Conservation (phyloP, 2,113 vertebrate species). For the Brienomyrus longianalis region DNA sequence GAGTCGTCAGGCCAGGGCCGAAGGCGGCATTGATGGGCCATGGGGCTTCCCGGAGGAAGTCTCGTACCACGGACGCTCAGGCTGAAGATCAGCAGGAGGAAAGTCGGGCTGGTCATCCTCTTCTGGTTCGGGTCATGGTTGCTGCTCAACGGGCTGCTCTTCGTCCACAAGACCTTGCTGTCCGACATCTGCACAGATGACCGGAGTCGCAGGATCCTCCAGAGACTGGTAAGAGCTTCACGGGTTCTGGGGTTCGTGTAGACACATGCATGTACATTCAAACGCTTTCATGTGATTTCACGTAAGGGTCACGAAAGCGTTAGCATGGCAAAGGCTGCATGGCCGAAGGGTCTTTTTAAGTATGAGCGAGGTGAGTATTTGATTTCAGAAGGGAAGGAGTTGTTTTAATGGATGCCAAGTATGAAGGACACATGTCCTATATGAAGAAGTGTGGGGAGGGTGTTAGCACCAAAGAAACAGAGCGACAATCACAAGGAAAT, state of each 20-base stretch:
- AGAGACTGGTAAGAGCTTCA: neutral
- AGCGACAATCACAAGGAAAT: no score
- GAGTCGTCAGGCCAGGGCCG: neutral
- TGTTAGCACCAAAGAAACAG: no score
- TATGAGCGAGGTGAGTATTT: neutral
- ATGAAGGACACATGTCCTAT: no score
- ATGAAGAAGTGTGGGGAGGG: no score
- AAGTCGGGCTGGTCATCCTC: slow-evolving; percentile 62
- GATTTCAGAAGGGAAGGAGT: no score
- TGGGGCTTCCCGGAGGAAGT: slow-evolving; percentile 25
- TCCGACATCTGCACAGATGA: slow-evolving; percentile 67
- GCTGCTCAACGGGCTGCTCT: slow-evolving; percentile 69
- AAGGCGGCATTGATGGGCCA: neutral
- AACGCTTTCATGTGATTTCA: neutral
- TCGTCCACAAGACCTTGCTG: slow-evolving; percentile 70
- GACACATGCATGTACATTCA: neutral
- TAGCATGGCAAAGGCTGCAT: neutral
- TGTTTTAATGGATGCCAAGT: no score
- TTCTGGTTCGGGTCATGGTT: slow-evolving; percentile 76
- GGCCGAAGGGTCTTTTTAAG: neutral
- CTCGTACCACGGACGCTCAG: slow-evolving; percentile 52
- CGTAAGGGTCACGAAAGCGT: neutral
- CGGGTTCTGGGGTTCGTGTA: neutral
- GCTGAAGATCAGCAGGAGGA: slow-evolving; percentile 55
- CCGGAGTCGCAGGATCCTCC: neutral